Evolutionary conservation across 2,113 vertebrate genomes (phyloP).

Genomic region (Sporophila hypoxantha): DNA sequence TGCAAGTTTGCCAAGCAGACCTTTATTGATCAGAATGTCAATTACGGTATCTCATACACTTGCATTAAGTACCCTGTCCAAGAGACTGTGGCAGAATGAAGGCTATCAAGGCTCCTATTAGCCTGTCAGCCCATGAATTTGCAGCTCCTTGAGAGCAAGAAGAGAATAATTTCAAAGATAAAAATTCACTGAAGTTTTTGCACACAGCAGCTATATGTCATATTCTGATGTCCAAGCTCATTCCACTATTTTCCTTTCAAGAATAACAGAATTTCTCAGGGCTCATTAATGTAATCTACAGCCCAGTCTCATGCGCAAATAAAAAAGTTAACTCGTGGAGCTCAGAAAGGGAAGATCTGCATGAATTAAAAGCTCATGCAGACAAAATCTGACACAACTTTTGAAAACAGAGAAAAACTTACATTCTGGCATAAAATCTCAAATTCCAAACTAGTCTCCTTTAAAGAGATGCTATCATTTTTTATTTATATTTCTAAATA

Average conservation of each 20-base stretch:
- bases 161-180: neutral
- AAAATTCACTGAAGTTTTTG: neutral
- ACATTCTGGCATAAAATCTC: neutral
- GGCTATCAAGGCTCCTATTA: conserved; percentile 20
- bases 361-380: neutral
- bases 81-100: conserved; percentile 5
- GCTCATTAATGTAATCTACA: neutral
- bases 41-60: neutral
- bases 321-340: neutral
- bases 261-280: neutral
- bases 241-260: neutral
- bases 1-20: conserved; percentile 16
- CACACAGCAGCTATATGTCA: neutral
- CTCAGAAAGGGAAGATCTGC: neutral
- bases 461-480: neutral
- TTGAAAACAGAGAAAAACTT: neutral
- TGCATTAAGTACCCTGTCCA: conserved; percentile 35
- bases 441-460: neutral
- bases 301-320: neutral
- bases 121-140: conserved; percentile 32
- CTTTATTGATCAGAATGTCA: conserved; percentile 48
- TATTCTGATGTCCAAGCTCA: neutral
- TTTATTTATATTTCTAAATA: neutral
- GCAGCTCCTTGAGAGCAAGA: neutral
- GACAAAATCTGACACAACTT: neutral